Conservation (phyloP, 2,797 vertebrate genomes). For the Sebastolobus altivelis region DNA sequence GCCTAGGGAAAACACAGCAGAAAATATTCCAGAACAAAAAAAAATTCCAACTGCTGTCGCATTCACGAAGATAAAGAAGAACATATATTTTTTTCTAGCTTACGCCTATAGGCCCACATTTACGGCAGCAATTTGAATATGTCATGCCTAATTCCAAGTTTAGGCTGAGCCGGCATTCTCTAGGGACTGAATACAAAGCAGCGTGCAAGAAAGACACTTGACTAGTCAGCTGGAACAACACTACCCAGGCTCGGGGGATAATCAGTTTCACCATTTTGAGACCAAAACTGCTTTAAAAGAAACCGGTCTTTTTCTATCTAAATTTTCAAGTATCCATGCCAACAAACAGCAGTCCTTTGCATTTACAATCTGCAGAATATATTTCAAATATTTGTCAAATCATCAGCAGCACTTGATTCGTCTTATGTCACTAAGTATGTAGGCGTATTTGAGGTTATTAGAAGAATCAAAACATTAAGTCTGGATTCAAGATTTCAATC, state of each 20-base stretch:
- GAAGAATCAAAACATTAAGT: slow-evolving; percentile 24
- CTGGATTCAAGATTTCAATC: slow-evolving; percentile 27
- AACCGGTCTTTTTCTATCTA: slow-evolving; percentile 13
- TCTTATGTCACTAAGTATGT: not conserved
- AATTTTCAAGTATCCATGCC: slow-evolving; percentile 28
- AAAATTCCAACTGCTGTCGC: slow-evolving; percentile 23
- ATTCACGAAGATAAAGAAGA: slow-evolving; percentile 65
- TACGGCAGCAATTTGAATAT: slow-evolving; percentile 64
- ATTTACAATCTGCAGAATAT: slow-evolving; percentile 10
- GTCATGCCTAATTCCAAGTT: slow-evolving; percentile 70
- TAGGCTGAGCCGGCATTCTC: slow-evolving; percentile 65
- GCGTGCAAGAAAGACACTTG: slow-evolving; percentile 61
- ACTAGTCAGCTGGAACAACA: slow-evolving; percentile 77
- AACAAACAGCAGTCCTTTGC: slow-evolving; percentile 30
- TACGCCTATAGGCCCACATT: slow-evolving; percentile 53
- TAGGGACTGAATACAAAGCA: slow-evolving; percentile 71
- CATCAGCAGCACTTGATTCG: slow-evolving; percentile 12
- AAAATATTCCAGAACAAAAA: slow-evolving; percentile 51
- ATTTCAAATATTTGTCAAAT: slow-evolving; percentile 29
- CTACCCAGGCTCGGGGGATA: slow-evolving; percentile 57
- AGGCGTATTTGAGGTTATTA: slow-evolving; percentile 18
- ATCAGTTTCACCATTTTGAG: slow-evolving; percentile 66
- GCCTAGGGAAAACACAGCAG: slow-evolving; percentile 52
- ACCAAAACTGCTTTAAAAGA: slow-evolving; percentile 53
- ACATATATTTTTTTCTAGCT: slow-evolving; percentile 41